A percentile compares a stretch with the other conserved stretches of the same genome.
These are phyloP conservation scores for Aphidius colemani DNA, from an alignment of 2,888 invertebrate species.

Conservation along the genomic window DNA sequence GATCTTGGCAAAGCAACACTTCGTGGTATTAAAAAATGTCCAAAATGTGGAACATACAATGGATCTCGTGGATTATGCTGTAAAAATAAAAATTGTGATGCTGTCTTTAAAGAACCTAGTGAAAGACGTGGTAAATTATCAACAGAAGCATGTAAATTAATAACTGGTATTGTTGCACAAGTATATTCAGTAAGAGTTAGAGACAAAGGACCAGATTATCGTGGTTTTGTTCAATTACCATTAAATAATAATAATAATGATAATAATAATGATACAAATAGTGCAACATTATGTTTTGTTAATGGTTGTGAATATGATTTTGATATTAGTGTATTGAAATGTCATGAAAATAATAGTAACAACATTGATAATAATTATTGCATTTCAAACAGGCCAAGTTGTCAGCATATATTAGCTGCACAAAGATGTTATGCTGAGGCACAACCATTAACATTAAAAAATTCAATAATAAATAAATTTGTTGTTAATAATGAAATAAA, in stretches of 20 bases:
- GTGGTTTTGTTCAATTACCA: conserved; percentile 73
- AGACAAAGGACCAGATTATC: conserved; percentile 71
- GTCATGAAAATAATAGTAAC: conserved; percentile 57
- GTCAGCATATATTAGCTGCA: conserved; percentile 71
- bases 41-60: conserved; percentile 75
- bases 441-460: conserved; percentile 66
- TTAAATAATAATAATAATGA: conserved; percentile 52
- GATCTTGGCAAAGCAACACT: conserved; percentile 70
- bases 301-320: conserved; percentile 65
- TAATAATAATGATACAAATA: conserved; percentile 57
- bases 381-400: conserved; percentile 55
- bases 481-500: conserved; percentile 67
- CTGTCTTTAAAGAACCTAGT: conserved; percentile 67
- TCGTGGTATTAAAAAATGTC: conserved; percentile 75
- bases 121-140: conserved; percentile 63
- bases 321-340: conserved; percentile 64
- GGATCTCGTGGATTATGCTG: conserved; percentile 76
- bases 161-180: conserved; percentile 67
- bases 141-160: conserved; percentile 70
- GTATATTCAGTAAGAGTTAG: conserved; percentile 73
- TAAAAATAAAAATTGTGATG: conserved; percentile 73
- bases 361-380: too few relatives aligned
- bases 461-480: conserved; percentile 66
- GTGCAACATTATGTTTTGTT: conserved; percentile 64
- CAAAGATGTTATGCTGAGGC: conserved; percentile 68